Evolutionary conservation across 2,888 invertebrate genomes (phyloP), one percentile per base, ranked within the genome.

Genomic region (Oxystoma pomonae): DNA sequence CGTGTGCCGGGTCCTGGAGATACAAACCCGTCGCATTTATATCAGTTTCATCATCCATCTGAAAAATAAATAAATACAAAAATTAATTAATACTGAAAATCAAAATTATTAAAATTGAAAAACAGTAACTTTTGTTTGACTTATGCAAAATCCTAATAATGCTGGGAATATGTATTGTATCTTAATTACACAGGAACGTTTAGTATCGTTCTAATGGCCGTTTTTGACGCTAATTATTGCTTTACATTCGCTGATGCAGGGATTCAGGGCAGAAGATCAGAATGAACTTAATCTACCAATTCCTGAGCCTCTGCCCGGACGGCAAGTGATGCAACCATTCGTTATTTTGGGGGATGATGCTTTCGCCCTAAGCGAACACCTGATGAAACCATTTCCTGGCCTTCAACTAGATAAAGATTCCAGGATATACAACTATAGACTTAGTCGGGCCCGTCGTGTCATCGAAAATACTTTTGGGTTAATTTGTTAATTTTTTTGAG

Each of bases 341-440:
- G 65, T 63, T 51, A 19, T 65, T 51, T 20, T 65, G n/a, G 65
- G 60, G 51, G 62, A 65, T 63, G 65, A 49, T 21, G 57, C 63
- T 22, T 59, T 65, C 66, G 61, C 69, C 17, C 59, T 71, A 19
- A 61, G 59, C 49, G 60, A 57, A 51, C 60, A 69, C 55, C 21
- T 69, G 16, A 68, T 72, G 69, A 72, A 72, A 55, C 69, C 69
- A 12, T 71, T 63, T 55, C 58, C 70, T 19, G 69, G 68, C 16
- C 50, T 55, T 56, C 62, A 60, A 49, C 16, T 49, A 16, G 50
- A 49, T 49, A 49, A 49, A 55, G 56, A 35, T n/a, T 59, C 67
- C 59, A 63, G 63, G 58, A 66, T 66, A 55, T 70, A 64, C 52
- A 70, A 71, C 53, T 63, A 68, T 22, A 50, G 66, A 16, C 59